phyloP scores from a whole-genome alignment of 2,113 vertebrate species.

The Thermophis baileyi region DNA sequence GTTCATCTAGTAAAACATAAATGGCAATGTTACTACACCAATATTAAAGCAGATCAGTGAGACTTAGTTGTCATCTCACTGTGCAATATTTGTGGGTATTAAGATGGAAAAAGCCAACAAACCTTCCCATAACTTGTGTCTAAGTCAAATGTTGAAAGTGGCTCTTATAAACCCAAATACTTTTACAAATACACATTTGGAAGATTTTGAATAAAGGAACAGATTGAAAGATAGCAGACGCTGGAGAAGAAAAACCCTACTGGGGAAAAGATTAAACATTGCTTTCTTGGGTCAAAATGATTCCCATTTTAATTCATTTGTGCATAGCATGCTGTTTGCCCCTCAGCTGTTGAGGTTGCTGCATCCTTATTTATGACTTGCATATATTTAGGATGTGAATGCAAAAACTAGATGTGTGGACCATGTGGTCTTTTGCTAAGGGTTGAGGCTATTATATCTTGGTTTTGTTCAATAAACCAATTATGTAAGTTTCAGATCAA shows the following conservation, averaged over 20 bases:
- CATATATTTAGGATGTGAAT: slow-evolving; percentile 11
- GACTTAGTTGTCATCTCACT: slow-evolving; percentile 18
- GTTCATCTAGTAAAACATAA: neutral
- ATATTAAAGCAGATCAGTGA: slow-evolving; percentile 20
- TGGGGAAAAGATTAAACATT: neutral
- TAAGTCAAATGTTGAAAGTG: neutral
- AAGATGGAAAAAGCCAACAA: neutral
- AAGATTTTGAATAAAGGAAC: neutral
- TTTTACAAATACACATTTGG: neutral
- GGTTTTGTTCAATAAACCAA: slow-evolving; percentile 48
- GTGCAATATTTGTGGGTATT: slow-evolving; percentile 14
- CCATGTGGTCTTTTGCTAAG: slow-evolving; percentile 7
- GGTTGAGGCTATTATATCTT: slow-evolving; percentile 37
- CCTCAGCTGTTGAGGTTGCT: neutral
- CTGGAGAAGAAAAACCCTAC: neutral
- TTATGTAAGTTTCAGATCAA: slow-evolving; percentile 60
- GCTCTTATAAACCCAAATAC: neutral
- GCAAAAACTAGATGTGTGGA: slow-evolving; percentile 19
- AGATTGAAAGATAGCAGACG: neutral
- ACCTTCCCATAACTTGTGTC: neutral
- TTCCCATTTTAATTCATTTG: neutral
- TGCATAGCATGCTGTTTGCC: neutral
- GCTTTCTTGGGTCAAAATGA: neutral
- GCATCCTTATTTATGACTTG: neutral
- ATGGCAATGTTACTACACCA: neutral